Evolutionary conservation across 1,140 invertebrate species (phyloP).

Genomic region (Psilanteris sp.): DNA sequence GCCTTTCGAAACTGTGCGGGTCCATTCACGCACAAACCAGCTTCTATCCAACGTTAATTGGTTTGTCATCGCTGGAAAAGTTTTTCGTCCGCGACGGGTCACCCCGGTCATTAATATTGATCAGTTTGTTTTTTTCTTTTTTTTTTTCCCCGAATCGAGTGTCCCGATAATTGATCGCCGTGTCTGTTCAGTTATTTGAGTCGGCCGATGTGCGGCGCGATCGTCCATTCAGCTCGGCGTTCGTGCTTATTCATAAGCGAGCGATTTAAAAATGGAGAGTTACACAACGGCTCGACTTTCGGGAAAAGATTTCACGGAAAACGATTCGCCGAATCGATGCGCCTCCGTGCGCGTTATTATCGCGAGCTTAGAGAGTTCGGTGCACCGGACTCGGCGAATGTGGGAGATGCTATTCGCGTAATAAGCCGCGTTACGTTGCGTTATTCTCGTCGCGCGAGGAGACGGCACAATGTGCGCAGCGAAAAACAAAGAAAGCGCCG

Average conservation of each 20-base stretch:
- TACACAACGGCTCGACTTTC: neutral
- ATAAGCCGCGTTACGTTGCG: slow-evolving; percentile 21
- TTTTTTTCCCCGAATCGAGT: too few species aligned
- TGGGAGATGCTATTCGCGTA: slow-evolving; percentile 15
- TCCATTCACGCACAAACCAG: neutral
- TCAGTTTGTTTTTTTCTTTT: neutral
- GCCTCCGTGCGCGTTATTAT: slow-evolving; percentile 2
- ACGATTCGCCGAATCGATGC: neutral
- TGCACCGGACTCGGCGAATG: slow-evolving; percentile 1
- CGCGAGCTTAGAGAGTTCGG: slow-evolving; percentile 18
- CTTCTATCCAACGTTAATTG: neutral
- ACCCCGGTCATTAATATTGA: slow-evolving; percentile 12
- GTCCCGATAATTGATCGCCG: slow-evolving; percentile 1
- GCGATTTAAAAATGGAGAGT: slow-evolving; percentile 1
- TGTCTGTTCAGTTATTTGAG: slow-evolving; percentile 3
- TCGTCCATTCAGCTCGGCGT: too few species aligned
- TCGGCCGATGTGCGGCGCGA: too few species aligned
- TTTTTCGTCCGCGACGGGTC: too few species aligned
- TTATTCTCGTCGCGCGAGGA: slow-evolving; percentile 19
- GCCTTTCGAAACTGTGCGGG: neutral
- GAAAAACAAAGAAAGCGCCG: neutral
- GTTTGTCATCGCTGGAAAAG: slow-evolving; percentile 23
- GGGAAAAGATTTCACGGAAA: neutral
- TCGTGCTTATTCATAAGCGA: slow-evolving; percentile 2
- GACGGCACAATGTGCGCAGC: neutral